Evolutionary conservation across 2,113 vertebrate genomes (phyloP).

Genomic region (Scytalopus superciliaris): DNA sequence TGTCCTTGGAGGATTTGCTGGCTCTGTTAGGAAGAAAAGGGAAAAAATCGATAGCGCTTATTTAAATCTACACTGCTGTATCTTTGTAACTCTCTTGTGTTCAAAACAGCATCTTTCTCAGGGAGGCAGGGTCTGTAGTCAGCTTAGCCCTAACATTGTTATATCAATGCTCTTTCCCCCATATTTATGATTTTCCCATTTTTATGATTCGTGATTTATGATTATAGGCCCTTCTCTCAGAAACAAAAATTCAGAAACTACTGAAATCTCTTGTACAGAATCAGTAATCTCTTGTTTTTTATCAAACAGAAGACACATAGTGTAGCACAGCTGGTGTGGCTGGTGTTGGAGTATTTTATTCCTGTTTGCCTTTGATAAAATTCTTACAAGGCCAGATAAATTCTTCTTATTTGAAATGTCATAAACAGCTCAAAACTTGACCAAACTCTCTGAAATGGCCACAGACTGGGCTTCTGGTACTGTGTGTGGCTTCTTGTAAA

Average conservation of each 20-base stretch:
- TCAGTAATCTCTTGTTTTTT: neutral
- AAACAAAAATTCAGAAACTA: neutral
- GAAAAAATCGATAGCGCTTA: neutral
- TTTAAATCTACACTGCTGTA: neutral
- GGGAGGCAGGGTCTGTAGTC: neutral
- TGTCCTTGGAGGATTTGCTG: neutral
- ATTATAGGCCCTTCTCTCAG: neutral
- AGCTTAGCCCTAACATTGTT: neutral
- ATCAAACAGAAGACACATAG: neutral
- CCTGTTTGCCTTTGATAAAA: neutral
- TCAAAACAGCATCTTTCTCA: neutral
- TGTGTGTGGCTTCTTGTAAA: neutral
- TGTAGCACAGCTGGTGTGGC: neutral
- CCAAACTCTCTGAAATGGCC: neutral
- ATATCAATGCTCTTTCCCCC: neutral
- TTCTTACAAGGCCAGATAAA: neutral
- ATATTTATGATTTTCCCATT: neutral
- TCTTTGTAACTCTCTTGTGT: neutral
- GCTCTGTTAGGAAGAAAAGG: neutral
- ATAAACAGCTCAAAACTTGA: neutral
- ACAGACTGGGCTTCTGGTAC: neutral
- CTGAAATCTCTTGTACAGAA: neutral
- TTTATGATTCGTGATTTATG: neutral
- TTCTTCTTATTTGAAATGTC: neutral
- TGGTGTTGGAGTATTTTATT: neutral